Evolutionary conservation across 2,797 vertebrate genomes (phyloP).

Genomic region (Etheostoma perlongum): DNA sequence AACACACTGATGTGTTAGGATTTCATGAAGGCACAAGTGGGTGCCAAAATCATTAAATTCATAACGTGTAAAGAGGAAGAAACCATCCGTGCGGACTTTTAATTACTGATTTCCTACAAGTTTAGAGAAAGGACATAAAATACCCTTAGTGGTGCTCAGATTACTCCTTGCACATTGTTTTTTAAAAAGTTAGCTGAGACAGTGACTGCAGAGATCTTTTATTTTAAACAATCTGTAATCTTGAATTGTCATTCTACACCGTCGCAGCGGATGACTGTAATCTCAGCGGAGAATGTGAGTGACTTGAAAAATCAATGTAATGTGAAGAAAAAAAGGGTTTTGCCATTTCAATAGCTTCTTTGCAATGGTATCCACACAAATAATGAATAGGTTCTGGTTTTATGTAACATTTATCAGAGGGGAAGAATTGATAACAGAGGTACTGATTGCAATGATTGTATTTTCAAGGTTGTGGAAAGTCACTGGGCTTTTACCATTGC

Average conservation of each 20-base stretch:
- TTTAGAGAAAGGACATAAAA: constrained; percentile 11
- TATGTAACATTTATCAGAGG: constrained; percentile 65
- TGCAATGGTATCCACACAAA: constrained; percentile 56
- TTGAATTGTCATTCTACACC: constrained; percentile 50
- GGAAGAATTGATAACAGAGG: constrained; percentile 60
- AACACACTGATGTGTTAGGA: neutral
- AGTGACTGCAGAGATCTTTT: constrained; percentile 14
- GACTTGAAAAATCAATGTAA: constrained; percentile 75
- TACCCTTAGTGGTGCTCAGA: constrained; percentile 2
- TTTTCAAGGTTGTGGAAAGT: constrained; percentile 77
- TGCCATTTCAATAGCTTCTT: constrained; percentile 39
- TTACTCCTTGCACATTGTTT: constrained; percentile 8
- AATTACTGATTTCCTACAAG: constrained; percentile 9
- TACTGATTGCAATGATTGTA: constrained; percentile 71
- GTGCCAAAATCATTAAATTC: constrained; percentile 19
- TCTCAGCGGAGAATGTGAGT: constrained; percentile 51
- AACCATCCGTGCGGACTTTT: constrained; percentile 17
- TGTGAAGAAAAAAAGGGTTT: constrained; percentile 40
- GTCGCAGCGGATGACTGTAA: constrained; percentile 37
- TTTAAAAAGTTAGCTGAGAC: constrained; percentile 25
- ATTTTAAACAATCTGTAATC: constrained; percentile 49
- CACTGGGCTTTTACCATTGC: constrained; percentile 39
- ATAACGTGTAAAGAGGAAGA: constrained; percentile 1
- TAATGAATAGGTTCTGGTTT: constrained; percentile 61
- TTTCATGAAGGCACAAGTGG: neutral